These are phyloP conservation scores for Verasper variegatus DNA, from an alignment of 2,113 vertebrate genomes.

Conservation along the genomic window DNA sequence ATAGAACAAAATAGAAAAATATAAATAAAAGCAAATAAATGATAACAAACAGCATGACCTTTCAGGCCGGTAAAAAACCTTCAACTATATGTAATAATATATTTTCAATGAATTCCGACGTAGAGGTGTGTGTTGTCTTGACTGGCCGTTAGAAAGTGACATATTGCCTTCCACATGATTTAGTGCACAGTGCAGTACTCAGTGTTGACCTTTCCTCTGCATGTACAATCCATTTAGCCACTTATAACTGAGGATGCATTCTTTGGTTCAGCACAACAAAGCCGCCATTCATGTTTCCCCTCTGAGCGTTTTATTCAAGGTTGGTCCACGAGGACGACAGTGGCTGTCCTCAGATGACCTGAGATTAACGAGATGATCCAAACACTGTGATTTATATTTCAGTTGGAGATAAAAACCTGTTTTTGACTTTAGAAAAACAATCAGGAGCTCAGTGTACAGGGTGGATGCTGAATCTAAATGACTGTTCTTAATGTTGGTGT, in stretches of 20 bases:
- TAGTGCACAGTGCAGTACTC: slow-evolving; percentile 11
- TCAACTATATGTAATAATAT: not conserved
- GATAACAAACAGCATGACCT: not conserved
- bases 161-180: slow-evolving; percentile 1
- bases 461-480: not conserved
- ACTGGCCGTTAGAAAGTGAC: not conserved
- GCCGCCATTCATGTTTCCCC: slow-evolving; percentile 55
- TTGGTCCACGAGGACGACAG: slow-evolving; percentile 31
- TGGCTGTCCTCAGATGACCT: slow-evolving; percentile 38
- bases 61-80: not conserved
- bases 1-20: not conserved
- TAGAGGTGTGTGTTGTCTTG: not conserved
- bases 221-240: slow-evolving; percentile 50
- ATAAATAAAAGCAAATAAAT: not conserved
- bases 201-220: slow-evolving; percentile 7
- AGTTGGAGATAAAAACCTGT: not conserved
- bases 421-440: not conserved
- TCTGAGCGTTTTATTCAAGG: slow-evolving; percentile 33
- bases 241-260: slow-evolving; percentile 55
- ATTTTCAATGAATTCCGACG: not conserved
- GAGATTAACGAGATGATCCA: slow-evolving; percentile 15
- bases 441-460: not conserved
- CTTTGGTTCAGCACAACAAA: slow-evolving; percentile 58
- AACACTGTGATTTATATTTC: slow-evolving; percentile 33
- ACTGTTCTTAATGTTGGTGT: not conserved